Evolutionary conservation across 2,888 invertebrate species (phyloP).

Genomic region (Lepidocyrtinus sp.): DNA sequence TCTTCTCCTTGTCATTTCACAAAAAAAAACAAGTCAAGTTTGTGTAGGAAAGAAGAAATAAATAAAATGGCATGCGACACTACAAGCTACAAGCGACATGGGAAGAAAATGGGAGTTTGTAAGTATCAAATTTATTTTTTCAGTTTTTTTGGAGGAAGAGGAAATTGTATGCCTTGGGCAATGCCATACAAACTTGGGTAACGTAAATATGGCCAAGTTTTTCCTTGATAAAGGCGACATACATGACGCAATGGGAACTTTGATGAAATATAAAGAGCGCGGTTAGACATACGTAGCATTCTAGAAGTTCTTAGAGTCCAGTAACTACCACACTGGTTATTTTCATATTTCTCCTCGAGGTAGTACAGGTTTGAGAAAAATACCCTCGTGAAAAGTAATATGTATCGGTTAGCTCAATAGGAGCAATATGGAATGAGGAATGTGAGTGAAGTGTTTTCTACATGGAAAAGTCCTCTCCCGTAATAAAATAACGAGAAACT

Average conservation of each 20-base stretch:
- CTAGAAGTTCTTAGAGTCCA: background rate
- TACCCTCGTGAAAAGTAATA: background rate
- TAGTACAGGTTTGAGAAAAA: background rate
- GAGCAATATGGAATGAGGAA: background rate
- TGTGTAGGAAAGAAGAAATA: slow-evolving; percentile 15
- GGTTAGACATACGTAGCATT: background rate
- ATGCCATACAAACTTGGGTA: slow-evolving; percentile 39
- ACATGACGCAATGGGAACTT: slow-evolving; percentile 20
- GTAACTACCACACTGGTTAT: too few species aligned
- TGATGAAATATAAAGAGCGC: background rate
- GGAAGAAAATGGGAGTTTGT: background rate
- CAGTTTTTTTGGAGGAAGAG: slow-evolving; percentile 35
- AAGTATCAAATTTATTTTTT: slow-evolving; percentile 8
- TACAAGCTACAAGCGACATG: slow-evolving; percentile 12
- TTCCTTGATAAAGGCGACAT: slow-evolving; percentile 35
- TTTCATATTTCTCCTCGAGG: background rate
- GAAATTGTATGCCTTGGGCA: slow-evolving; percentile 54
- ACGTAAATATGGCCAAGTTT: background rate
- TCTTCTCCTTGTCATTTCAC: slow-evolving; percentile 36
- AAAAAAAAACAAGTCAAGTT: background rate
- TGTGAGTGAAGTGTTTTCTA: background rate
- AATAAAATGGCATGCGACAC: slow-evolving; percentile 56
- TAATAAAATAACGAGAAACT: background rate
- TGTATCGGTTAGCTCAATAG: background rate
- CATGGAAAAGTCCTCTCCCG: background rate